Evolutionary conservation across 2,113 vertebrate species (phyloP), one percentile per base, ranked within the genome.

Genomic region (Deroptyus accipitrinus): DNA sequence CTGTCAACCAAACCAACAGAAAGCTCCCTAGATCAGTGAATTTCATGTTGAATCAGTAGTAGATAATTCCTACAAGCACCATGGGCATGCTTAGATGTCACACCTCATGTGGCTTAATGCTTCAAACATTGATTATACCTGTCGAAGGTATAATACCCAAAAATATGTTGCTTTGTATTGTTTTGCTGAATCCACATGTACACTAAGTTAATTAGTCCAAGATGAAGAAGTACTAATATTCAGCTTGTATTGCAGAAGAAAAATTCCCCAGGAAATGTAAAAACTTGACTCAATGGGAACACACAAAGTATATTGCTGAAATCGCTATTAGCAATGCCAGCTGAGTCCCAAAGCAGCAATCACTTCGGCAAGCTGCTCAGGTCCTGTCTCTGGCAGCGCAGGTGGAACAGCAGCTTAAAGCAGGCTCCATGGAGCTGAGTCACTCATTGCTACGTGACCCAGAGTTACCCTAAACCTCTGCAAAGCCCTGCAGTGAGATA

Each of bases 331-430:
- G 23, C 27, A 33, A 10, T 3, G 6, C 10, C n/a, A 46, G 9
- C 37, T 33, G 59, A 61, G 46, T 44, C 35, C 16, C 11, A 67
- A 67, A 68, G 39, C 39, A 49, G 41, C 2, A 0, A 3, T 5
- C 18, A 49, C 62, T 46, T 64, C 0, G 0, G 14, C n/a, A 28
- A 39, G 28, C 28, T 48, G 10, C 69, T 76, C 68, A 41, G 28
- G 33, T 13, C 27, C 27, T 22, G 16, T 11, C n/a, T 77, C 44
- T 62, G 23, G 16, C 23, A 55, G 35, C 31, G 55, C 31, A 55
- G 46, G 11, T 49, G 24, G 42, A 25, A 41, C 28, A 75, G 24
- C 33, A 59, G 59, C 27, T 62, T 35, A 55, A 62, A 86, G 52
- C 35, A 76, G 44, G 22, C n/a, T 61, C n/a, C 18, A 8, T 7